These are phyloP conservation scores for Gavialis gangeticus DNA, from an alignment of 2,113 vertebrate genomes.

Conservation along the genomic window DNA sequence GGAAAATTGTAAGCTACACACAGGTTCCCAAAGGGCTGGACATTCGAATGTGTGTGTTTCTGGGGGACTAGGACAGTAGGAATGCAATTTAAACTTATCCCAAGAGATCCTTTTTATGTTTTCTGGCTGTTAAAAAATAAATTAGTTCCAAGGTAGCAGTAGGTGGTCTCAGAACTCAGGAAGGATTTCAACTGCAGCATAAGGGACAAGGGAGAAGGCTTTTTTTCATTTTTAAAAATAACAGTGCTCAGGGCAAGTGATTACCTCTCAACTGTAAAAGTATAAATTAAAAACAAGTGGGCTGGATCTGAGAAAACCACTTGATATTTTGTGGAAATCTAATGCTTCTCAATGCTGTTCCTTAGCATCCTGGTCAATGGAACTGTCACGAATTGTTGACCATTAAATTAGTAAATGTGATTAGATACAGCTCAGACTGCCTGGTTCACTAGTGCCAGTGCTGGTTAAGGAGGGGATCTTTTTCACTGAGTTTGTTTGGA, in stretches of 20 bases:
- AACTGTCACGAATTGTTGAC: conserved; percentile 6
- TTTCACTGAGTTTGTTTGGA: conserved; percentile 2
- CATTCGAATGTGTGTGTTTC: background rate
- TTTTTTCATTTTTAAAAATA: conserved; percentile 60
- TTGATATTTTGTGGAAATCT: conserved; percentile 42
- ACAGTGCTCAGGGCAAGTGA: background rate
- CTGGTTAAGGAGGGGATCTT: conserved; percentile 24
- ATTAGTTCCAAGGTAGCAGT: conserved; percentile 59
- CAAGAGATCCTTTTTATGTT: conserved; percentile 49
- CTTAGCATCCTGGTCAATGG: conserved; percentile 31
- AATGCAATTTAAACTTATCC: conserved; percentile 62
- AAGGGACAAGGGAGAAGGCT: conserved; percentile 55
- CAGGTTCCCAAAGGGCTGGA: background rate
- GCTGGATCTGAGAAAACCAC: conserved; percentile 46
- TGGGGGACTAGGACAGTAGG: conserved; percentile 40
- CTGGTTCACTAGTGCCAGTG: background rate
- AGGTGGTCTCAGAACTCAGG: conserved; percentile 55
- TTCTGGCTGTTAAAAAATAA: conserved; percentile 43
- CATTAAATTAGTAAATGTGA: background rate
- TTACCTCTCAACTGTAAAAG: conserved; percentile 56
- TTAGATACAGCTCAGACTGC: conserved; percentile 27
- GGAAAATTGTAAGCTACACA: conserved; percentile 43
- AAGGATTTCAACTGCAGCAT: conserved; percentile 57
- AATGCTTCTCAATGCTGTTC: conserved; percentile 15
- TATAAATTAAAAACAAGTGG: conserved; percentile 52